Percentiles rank a stretch among this genome's conserved stretches.
phyloP scores from a whole-genome alignment of 2,113 vertebrate genomes.

The Herpetotheres cachinnans region DNA sequence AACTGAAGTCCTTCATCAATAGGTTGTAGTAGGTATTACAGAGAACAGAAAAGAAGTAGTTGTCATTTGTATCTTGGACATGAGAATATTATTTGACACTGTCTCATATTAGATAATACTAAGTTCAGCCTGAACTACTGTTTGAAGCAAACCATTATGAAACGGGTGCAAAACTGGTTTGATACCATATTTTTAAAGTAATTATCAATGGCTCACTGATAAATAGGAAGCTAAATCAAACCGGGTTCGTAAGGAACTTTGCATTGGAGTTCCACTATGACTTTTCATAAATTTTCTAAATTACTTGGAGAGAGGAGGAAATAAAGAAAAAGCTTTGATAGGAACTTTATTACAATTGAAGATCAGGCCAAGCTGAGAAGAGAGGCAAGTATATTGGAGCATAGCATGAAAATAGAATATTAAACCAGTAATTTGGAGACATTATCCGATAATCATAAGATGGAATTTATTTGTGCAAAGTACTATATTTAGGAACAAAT shows the following conservation, averaged over 20 bases:
- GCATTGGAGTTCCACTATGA: not conserved
- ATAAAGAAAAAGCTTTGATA: not conserved
- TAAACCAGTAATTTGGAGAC: not conserved
- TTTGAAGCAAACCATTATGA: not conserved
- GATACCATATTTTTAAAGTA: not conserved
- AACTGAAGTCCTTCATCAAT: not conserved
- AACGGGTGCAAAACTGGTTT: not conserved
- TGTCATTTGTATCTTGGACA: not conserved
- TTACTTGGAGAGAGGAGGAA: not conserved
- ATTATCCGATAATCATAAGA: not conserved
- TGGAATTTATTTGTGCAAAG: not conserved
- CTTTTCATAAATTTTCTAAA: not conserved
- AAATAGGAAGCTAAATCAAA: not conserved
- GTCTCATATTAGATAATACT: not conserved
- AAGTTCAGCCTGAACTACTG: not conserved
- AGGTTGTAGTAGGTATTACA: not conserved
- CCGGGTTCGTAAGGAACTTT: not conserved
- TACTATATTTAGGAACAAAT: not conserved
- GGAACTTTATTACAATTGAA: not conserved
- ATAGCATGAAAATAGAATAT: not conserved
- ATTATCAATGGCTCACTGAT: not conserved
- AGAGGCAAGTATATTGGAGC: not conserved
- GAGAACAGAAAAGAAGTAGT: not conserved
- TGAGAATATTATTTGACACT: not conserved
- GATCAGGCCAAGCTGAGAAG: not conserved